phyloP scores from a whole-genome alignment of 2,797 vertebrate species.

The Typhlichthys eigenmanni region DNA sequence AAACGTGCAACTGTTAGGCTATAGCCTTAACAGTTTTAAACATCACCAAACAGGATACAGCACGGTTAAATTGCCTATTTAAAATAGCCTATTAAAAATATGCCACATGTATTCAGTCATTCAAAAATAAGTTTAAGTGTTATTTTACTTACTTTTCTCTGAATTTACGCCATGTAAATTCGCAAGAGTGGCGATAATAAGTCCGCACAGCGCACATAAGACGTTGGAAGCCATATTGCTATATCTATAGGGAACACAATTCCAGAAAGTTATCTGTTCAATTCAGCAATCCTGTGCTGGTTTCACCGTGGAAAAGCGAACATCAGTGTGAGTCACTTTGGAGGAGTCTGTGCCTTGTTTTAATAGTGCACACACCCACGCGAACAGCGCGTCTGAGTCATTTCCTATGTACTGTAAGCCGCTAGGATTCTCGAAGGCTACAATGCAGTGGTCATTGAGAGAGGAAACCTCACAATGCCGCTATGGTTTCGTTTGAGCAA shows the following conservation, averaged over 20 bases:
- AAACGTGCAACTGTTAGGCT: too few species aligned
- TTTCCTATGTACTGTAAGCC: constrained; percentile 76
- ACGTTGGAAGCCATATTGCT: constrained; percentile 61
- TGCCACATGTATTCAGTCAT: background rate
- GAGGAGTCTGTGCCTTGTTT: constrained; percentile 79
- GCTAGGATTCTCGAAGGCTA: constrained; percentile 58
- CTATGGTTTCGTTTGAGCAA: constrained; percentile 17
- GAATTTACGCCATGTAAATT: constrained; percentile 63
- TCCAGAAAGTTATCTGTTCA: constrained; percentile 71
- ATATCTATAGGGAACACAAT: constrained; percentile 53
- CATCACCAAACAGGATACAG: too few species aligned
- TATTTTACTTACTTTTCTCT: constrained; percentile 72
- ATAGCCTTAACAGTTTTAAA: too few species aligned
- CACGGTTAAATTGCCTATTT: too few species aligned
- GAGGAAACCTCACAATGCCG: constrained; percentile 58
- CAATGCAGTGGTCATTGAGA: constrained; percentile 41
- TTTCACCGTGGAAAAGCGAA: constrained; percentile 73
- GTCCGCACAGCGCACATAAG: constrained; percentile 64
- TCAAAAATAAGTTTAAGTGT: background rate
- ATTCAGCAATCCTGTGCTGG: constrained; percentile 53
- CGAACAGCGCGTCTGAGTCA: constrained; percentile 78
- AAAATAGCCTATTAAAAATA: too few species aligned
- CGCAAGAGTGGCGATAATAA: constrained; percentile 63
- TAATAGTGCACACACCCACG: constrained; percentile 83
- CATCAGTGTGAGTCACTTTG: constrained; percentile 79